Evolutionary conservation across 2,797 vertebrate genomes (phyloP).

Genomic region (Acanthis flammea): DNA sequence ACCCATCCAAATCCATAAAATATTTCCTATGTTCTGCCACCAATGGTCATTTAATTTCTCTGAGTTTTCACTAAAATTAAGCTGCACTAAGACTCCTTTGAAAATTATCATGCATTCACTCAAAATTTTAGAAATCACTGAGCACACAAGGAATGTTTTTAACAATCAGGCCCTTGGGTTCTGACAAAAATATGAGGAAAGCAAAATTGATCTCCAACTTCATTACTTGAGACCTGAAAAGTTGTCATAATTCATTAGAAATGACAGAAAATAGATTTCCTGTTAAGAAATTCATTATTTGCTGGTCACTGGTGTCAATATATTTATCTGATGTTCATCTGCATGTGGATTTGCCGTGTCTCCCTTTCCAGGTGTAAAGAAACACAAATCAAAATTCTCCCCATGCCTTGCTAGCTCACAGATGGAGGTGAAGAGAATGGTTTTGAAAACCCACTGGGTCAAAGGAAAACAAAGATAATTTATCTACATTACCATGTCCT

Average conservation of each 20-base stretch:
- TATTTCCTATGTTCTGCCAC: neutral
- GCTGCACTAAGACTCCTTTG: neutral
- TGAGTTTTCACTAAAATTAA: neutral
- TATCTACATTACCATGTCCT: neutral
- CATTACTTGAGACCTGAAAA: neutral
- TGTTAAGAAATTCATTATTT: neutral
- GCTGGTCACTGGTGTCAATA: neutral
- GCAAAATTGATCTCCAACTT: neutral
- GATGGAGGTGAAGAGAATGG: neutral
- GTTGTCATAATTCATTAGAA: neutral
- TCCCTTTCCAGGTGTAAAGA: neutral
- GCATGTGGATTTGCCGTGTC: neutral
- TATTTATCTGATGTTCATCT: neutral
- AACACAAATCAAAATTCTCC: neutral
- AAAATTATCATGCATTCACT: neutral
- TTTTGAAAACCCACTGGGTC: neutral
- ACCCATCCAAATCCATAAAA: neutral
- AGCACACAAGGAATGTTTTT: neutral
- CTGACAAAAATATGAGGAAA: neutral
- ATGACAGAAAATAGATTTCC: neutral
- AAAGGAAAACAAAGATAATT: neutral
- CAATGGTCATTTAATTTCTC: fast-evolving
- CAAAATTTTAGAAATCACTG: neutral
- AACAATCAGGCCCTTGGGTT: neutral
- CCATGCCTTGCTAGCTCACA: neutral